Conservation (phyloP, 1,140 invertebrate species). For the Chrysoperla carnea region DNA sequence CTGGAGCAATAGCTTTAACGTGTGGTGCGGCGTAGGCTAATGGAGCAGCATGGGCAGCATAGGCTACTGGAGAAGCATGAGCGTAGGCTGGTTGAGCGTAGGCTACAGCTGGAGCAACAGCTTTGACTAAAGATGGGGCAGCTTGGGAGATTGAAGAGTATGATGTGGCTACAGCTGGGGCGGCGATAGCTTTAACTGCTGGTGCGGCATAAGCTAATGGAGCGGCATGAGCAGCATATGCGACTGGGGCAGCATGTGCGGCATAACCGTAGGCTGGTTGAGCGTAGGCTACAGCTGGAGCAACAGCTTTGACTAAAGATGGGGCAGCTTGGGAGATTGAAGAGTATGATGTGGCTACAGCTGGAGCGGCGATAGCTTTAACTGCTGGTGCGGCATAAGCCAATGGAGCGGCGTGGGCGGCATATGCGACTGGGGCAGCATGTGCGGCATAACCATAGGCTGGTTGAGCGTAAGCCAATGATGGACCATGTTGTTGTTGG, state of each 20-base stretch:
- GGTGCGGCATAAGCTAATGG: not conserved
- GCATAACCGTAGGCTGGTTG: constrained; percentile 39
- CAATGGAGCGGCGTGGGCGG: too few species aligned
- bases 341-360: constrained; percentile 6
- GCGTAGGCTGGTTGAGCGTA: constrained; percentile 28
- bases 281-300: constrained; percentile 36
- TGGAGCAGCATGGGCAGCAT: constrained; percentile 6
- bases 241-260: constrained; percentile 45
- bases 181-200: constrained; percentile 3
- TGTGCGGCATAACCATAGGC: constrained; percentile 44
- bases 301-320: too few species aligned
- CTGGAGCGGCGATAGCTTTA: constrained; percentile 31
- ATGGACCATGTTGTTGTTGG: too few species aligned
- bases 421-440: constrained; percentile 17
- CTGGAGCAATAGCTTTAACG: constrained; percentile 8
- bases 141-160: constrained; percentile 33
- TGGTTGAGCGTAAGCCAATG: too few species aligned
- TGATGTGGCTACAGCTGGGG: constrained; percentile 21
- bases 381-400: too few species aligned
- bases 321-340: too few species aligned
- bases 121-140: constrained; percentile 22
- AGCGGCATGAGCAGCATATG: constrained; percentile 24
- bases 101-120: constrained; percentile 26
- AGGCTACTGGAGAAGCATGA: constrained; percentile 14
- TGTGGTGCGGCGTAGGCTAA: constrained; percentile 12